Evolutionary conservation across 2,888 invertebrate species (phyloP).

Genomic region (Leptogaster cylindrica): DNA sequence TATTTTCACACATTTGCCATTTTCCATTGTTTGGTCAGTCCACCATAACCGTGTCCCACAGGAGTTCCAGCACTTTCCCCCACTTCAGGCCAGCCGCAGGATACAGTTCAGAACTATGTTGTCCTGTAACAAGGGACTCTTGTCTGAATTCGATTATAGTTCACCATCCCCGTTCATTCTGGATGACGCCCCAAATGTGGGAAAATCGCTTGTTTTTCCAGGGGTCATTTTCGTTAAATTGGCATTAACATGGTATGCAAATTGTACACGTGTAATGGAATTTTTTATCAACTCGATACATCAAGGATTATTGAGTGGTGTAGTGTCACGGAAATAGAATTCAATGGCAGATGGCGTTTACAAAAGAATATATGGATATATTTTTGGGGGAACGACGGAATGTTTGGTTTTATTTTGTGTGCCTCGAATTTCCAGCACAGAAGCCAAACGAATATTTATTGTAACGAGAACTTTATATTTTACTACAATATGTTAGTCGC

Average conservation of each 20-base stretch:
- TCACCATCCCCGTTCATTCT: not conserved
- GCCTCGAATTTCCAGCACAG: not conserved
- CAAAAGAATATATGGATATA: too few relatives aligned
- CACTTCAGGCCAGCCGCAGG: not conserved
- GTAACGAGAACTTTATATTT: slow-evolving; percentile 31
- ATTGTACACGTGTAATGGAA: slow-evolving; percentile 37
- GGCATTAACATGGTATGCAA: slow-evolving; percentile 32
- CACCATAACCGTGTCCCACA: not conserved
- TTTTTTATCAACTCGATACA: slow-evolving; percentile 35
- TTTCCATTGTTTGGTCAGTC: not conserved
- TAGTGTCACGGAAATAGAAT: slow-evolving; percentile 38
- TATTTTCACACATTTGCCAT: not conserved
- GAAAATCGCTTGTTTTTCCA: not conserved
- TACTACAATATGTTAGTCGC: slow-evolving; percentile 17
- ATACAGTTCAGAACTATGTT: too few relatives aligned
- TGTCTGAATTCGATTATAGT: not conserved
- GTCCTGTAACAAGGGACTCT: too few relatives aligned
- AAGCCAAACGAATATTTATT: slow-evolving; percentile 18
- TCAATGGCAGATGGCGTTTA: slow-evolving; percentile 16
- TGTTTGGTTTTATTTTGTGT: too few relatives aligned
- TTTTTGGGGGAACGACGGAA: too few relatives aligned
- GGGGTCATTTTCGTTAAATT: slow-evolving; percentile 28
- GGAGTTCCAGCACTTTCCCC: not conserved
- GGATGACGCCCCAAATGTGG: not conserved
- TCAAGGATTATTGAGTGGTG: slow-evolving; percentile 33